phyloP scores from a whole-genome alignment of 2,113 vertebrate genomes.

The Dicaeum eximium region DNA sequence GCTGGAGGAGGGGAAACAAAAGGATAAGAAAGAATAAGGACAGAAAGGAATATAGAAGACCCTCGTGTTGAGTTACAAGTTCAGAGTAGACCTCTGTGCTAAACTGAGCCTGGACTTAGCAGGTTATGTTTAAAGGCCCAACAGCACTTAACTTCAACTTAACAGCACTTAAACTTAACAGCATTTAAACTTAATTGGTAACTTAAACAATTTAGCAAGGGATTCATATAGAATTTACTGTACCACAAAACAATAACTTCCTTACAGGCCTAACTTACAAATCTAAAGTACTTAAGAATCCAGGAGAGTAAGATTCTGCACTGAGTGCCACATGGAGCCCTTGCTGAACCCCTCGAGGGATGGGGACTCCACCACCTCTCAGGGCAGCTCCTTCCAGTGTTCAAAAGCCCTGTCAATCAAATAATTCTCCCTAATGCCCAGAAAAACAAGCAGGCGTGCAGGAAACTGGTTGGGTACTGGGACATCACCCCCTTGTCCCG shows the following conservation, averaged over 20 bases:
- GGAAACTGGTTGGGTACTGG: background rate
- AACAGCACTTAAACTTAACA: background rate
- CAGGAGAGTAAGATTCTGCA: background rate
- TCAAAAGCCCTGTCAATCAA: background rate
- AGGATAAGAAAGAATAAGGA: background rate
- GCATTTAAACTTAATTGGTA: background rate
- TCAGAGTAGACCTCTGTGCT: background rate
- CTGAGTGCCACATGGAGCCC: rapidly evolving
- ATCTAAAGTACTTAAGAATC: background rate
- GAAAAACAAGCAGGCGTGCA: rapidly evolving
- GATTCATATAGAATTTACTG: rapidly evolving
- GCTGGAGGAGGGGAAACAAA: background rate
- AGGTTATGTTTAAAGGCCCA: background rate
- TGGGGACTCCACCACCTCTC: background rate
- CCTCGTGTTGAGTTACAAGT: background rate
- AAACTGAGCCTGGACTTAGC: background rate
- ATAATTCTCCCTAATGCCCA: background rate
- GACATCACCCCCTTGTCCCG: background rate
- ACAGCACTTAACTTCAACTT: background rate
- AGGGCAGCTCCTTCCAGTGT: background rate
- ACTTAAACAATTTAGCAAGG: background rate
- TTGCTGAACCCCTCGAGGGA: too few species aligned
- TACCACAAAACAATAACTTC: background rate
- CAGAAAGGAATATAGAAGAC: background rate
- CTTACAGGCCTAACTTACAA: background rate